phyloP scores from a whole-genome alignment of 2,797 vertebrate genomes.

The Glossophaga mutica region DNA sequence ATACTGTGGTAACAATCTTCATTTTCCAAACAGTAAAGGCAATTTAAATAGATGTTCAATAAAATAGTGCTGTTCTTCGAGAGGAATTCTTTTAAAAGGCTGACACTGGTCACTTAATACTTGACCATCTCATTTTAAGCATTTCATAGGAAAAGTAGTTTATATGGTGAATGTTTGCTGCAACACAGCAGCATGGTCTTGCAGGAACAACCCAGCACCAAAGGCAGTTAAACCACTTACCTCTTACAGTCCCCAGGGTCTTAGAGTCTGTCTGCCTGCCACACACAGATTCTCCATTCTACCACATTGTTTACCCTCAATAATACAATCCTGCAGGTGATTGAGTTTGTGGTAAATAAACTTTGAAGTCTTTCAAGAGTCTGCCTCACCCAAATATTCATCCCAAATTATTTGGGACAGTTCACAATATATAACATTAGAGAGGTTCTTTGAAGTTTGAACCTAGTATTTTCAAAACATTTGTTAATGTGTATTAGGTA shows the following conservation, averaged over 20 bases:
- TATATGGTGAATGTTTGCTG: background rate
- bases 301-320: background rate
- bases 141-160: constrained; percentile 6
- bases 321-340: background rate
- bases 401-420: background rate
- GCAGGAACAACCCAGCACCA: background rate
- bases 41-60: background rate
- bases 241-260: background rate
- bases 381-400: background rate
- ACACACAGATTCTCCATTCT: background rate
- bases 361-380: background rate
- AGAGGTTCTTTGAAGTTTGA: background rate
- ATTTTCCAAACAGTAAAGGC: background rate
- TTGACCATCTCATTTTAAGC: background rate
- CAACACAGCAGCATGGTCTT: background rate
- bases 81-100: background rate
- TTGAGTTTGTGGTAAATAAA: background rate
- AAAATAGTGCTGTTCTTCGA: background rate
- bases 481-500: background rate
- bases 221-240: background rate
- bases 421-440: background rate
- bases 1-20: background rate
- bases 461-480: background rate
- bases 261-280: background rate
- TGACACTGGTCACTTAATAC: background rate